Percentiles rank a stretch among this genome's conserved stretches.
These are phyloP conservation scores for Scaptomyza tumidula DNA, from an alignment of 2,888 invertebrate species.

Conservation along the genomic window DNA sequence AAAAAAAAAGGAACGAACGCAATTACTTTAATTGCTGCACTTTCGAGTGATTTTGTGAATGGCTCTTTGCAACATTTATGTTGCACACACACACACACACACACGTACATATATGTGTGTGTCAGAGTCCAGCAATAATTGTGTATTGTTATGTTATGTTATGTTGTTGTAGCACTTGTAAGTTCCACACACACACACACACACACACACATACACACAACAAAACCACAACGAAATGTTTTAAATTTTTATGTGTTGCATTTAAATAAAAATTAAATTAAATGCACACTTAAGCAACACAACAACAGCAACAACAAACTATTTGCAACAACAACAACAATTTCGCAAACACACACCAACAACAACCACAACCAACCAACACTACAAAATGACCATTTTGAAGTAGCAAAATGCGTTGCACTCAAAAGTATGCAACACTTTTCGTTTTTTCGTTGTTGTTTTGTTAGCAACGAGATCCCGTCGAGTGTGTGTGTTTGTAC, in stretches of 20 bases:
- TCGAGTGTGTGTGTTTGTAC: conserved; percentile 29
- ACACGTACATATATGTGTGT: conserved; percentile 21
- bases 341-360: conserved; percentile 51
- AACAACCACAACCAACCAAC: conserved; percentile 18
- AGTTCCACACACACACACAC: conserved; percentile 1
- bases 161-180: conserved; percentile 18
- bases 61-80: conserved; percentile 9
- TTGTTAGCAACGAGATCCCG: conserved; percentile 3
- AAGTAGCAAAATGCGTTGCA: conserved; percentile 70
- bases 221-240: conserved; percentile 23
- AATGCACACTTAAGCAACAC: conserved; percentile 54
- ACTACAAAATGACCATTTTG: conserved; percentile 65
- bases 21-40: conserved; percentile 16
- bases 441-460: conserved; percentile 12
- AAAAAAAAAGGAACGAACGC: conserved; percentile 1
- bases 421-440: conserved; percentile 70
- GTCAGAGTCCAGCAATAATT: conserved; percentile 45
- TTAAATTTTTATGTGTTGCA: conserved; percentile 50
- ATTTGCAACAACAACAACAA: conserved; percentile 9
- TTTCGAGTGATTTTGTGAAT: conserved; percentile 11
- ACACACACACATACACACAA: background rate
- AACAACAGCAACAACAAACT: conserved; percentile 17
- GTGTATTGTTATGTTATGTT: conserved; percentile 9
- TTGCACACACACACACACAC: conserved; percentile 1
- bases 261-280: conserved; percentile 73